Percentiles rank a stretch among this genome's conserved stretches.
Conservation (phyloP, 92 coral and sea anemone species). For the Heliopora coerulea region DNA sequence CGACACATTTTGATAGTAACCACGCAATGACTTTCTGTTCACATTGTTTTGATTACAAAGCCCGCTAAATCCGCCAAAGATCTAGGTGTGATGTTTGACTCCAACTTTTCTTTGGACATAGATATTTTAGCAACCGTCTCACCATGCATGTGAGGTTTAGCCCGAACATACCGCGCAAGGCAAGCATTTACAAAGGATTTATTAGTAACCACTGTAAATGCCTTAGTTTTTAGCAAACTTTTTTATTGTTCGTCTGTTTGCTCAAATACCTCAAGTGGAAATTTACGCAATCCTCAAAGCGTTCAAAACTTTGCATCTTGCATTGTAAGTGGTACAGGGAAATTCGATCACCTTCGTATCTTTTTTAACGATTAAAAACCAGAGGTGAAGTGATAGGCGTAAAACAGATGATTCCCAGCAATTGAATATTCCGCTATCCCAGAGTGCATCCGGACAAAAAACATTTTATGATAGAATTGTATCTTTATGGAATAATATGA, state of each 20-base stretch:
- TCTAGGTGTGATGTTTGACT: too few species aligned
- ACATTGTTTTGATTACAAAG: too few species aligned
- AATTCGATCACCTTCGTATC: conserved; percentile 1
- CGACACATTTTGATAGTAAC: too few species aligned
- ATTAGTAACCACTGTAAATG: background rate
- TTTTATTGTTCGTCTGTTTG: conserved; percentile 35
- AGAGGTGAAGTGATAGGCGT: background rate
- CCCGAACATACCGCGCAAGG: background rate
- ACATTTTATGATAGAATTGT: background rate
- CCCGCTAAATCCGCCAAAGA: too few species aligned
- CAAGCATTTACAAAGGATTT: background rate
- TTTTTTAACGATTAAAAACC: too few species aligned
- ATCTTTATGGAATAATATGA: too few species aligned
- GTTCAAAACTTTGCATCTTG: conserved; percentile 47
- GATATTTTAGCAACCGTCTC: background rate
- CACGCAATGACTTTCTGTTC: too few species aligned
- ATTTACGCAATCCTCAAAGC: conserved; percentile 23
- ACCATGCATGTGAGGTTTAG: background rate
- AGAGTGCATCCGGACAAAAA: background rate
- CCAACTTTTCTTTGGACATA: background rate
- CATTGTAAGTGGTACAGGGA: background rate
- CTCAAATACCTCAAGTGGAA: conserved; percentile 39
- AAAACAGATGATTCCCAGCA: background rate
- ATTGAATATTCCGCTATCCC: background rate
- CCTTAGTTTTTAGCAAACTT: conserved; percentile 33